Base-by-base conservation (phyloP, 2,113 vertebrate genomes). In the Vireo altiloquus region DNA sequence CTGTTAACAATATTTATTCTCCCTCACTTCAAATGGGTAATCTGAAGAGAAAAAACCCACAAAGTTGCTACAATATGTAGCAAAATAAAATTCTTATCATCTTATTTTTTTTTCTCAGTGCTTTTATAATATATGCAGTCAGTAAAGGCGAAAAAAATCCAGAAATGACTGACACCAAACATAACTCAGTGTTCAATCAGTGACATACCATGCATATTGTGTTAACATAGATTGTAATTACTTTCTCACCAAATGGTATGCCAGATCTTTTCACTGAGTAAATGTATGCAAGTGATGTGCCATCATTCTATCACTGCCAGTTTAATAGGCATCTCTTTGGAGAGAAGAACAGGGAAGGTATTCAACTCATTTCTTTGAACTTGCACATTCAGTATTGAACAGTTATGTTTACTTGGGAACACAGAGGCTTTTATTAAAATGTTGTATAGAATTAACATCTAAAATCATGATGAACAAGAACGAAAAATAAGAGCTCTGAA, bases 201-300 rank as follows among this genome's bases (percentile, higher is more conserved):
- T 94, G 65, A 37, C 54, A 91, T 86, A 53, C 46, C 56, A 94
- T 63, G 40, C 90, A 85, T 90, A 86, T 87, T 96, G 90, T 93
- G 92, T 66, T 97, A 95, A 96, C 88, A 83, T 50, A 75, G 80
- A 70, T 52, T 75, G 63, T 89, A 97, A 96, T 97, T 97, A 90
- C 68, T 89, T 88, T 94, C 90, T 91, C 92, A 91, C 92, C 93
- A 96, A 96, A 96, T 93, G 87, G 52, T 80, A 22, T 40, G 68
- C 96, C 95, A 97, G 94, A 96, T 91, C 88, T 97, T 94, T 91
- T 94, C 77, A 83, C 56, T 91, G 83, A 63, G 65, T 80, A 82
- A 94, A 89, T 93, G 39, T 46, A 42, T 64, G 77, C 18, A 35
- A 91, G 30, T 63, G 52, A 85, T 85, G 42, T 91, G 39, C 71